Percentiles rank a stretch among this genome's conserved stretches.
phyloP scores from a whole-genome alignment of 2,797 vertebrate species.

The Acanthiza pusilla region DNA sequence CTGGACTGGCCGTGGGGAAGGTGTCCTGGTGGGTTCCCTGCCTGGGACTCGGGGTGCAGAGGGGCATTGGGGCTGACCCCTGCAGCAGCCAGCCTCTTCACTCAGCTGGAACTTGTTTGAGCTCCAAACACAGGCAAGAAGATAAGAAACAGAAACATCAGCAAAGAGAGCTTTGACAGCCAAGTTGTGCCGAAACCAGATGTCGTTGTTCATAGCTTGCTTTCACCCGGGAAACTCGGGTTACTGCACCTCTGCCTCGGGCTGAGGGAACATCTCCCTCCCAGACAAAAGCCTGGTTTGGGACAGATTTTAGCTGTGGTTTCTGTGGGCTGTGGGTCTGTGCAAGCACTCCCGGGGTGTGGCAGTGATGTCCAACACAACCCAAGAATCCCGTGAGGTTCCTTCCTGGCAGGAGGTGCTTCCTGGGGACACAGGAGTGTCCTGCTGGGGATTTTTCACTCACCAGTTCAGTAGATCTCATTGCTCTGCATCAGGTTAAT shows the following conservation, averaged over 20 bases:
- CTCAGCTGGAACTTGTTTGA: constrained; percentile 11
- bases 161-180: constrained; percentile 32
- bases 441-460: neutral
- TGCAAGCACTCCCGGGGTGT: rapidly evolving
- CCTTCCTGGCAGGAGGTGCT: neutral
- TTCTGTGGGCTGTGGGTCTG: neutral
- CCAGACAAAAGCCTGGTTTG: neutral
- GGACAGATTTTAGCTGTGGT: neutral
- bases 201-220: neutral
- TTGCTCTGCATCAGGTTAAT: neutral
- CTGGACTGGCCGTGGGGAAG: neutral
- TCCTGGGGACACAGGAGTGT: neutral
- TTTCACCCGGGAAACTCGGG: neutral
- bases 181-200: constrained; percentile 46
- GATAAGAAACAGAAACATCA: constrained; percentile 58
- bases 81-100: neutral
- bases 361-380: neutral
- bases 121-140: neutral
- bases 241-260: neutral
- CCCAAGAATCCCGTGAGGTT: rapidly evolving
- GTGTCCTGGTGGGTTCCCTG: neutral
- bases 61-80: neutral
- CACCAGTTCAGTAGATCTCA: neutral
- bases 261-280: neutral
- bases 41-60: neutral